phyloP scores from a whole-genome alignment of 2,797 vertebrate species.

The Lepilemur septentrionalis region DNA sequence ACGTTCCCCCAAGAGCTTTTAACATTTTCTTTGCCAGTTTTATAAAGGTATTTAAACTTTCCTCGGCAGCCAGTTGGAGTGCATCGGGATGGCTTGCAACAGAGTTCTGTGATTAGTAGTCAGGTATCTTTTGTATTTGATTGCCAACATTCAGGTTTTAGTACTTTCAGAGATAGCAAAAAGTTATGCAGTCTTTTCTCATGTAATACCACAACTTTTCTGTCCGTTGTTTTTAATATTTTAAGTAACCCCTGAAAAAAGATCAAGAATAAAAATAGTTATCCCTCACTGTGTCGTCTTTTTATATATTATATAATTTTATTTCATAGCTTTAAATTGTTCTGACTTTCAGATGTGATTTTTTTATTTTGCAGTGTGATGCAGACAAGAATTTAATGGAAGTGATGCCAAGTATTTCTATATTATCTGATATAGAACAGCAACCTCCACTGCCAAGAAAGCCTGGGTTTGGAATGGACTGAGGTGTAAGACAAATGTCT shows the following conservation, averaged over 20 bases:
- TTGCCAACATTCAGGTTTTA: not conserved
- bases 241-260: slow-evolving; percentile 14
- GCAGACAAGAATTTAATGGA: not conserved
- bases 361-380: not conserved
- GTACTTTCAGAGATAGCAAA: not conserved
- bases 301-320: slow-evolving; percentile 11
- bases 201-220: not conserved
- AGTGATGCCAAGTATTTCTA: not conserved
- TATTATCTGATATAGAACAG: not conserved
- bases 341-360: not conserved
- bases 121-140: not conserved
- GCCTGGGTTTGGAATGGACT: not conserved
- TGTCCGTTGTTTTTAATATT: not conserved
- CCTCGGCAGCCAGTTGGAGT: not conserved
- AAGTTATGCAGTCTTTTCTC: not conserved
- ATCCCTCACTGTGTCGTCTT: not conserved
- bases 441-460: not conserved
- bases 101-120: not conserved
- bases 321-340: not conserved
- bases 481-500: not conserved
- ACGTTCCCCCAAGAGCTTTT: not conserved
- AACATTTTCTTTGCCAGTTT: not conserved
- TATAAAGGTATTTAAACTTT: not conserved
- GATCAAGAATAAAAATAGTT: slow-evolving; percentile 24
- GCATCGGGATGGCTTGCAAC: not conserved